Percentiles rank a stretch among this genome's conserved stretches.
phyloP scores from a whole-genome alignment of 2,113 vertebrate genomes.

The Progne subis region DNA sequence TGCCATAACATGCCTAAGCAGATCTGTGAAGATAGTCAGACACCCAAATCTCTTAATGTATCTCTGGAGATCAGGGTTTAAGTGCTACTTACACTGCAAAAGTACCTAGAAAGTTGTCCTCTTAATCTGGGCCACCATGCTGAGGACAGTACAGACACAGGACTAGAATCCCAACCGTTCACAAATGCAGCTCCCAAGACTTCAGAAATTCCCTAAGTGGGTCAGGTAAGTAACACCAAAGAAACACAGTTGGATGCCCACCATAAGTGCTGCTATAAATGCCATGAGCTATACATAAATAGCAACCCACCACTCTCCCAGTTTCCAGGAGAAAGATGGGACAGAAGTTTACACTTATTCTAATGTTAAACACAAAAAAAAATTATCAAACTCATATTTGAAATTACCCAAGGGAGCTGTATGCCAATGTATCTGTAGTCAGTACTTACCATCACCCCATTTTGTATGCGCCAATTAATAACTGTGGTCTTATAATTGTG shows the following conservation, averaged over 20 bases:
- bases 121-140: conserved; percentile 5
- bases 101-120: conserved; percentile 48
- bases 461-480: neutral
- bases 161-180: neutral
- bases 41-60: conserved; percentile 31
- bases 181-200: neutral
- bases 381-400: neutral
- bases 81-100: conserved; percentile 26
- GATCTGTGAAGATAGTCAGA: neutral
- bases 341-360: neutral
- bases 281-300: neutral
- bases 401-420: neutral
- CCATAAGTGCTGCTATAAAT: neutral
- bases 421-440: neutral
- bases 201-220: neutral
- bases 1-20: conserved; percentile 35
- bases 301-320: neutral
- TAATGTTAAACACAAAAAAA: neutral
- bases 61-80: conserved; percentile 28
- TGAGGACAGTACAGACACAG: neutral
- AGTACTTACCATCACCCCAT: conserved; percentile 32
- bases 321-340: neutral
- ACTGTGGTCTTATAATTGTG: neutral
- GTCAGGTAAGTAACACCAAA: conserved; percentile 2
- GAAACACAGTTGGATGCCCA: neutral